phyloP scores from a whole-genome alignment of 2,888 invertebrate genomes.

The Oligia fasciuncula region DNA sequence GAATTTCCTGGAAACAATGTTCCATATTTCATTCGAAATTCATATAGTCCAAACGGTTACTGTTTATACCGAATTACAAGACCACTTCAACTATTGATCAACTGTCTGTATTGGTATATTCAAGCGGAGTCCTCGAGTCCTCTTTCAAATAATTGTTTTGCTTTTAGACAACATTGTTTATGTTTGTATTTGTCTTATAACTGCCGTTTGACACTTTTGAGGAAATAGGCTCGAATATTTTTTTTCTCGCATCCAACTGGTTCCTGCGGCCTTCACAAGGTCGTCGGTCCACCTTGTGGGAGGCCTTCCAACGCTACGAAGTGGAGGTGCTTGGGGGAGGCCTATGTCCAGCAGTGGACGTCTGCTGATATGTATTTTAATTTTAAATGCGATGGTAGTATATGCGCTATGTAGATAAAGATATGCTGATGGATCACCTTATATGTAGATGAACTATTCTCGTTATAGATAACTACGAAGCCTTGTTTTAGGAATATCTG shows the following conservation, averaged over 20 bases:
- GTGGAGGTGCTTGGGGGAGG: too few relatives aligned
- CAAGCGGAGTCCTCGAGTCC: background rate
- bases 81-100: constrained; percentile 34
- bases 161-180: constrained; percentile 5
- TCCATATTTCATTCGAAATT: constrained; percentile 30
- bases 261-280: too few relatives aligned
- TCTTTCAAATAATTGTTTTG: constrained; percentile 31
- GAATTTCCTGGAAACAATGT: background rate
- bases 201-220: background rate
- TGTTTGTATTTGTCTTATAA: background rate
- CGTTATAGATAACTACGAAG: too few relatives aligned
- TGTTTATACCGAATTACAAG: constrained; percentile 17
- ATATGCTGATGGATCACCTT: background rate
- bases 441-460: too few relatives aligned
- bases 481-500: too few relatives aligned
- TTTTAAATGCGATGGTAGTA: background rate
- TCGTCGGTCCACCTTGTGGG: too few relatives aligned
- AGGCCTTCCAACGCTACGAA: too few relatives aligned
- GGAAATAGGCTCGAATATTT: background rate
- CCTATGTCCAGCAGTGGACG: too few relatives aligned
- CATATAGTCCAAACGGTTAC: constrained; percentile 9
- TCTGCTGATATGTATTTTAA: too few relatives aligned
- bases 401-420: too few relatives aligned
- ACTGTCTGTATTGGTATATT: constrained; percentile 18
- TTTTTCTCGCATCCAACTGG: too few relatives aligned